Evolutionary conservation across 2,888 invertebrate genomes (phyloP).

Genomic region (Bruchidius siliquastri): DNA sequence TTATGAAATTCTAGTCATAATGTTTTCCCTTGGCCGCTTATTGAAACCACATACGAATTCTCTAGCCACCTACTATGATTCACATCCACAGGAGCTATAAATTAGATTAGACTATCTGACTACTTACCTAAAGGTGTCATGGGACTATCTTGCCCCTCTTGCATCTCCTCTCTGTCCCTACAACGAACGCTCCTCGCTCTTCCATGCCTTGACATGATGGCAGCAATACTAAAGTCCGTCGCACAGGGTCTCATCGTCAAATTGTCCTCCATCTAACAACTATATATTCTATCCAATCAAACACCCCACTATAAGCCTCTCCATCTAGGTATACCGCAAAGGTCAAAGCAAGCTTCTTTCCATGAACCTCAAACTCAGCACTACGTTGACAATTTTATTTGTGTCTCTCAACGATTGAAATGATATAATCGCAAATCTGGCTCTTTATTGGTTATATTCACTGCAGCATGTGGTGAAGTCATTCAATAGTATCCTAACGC

Average conservation of each 20-base stretch:
- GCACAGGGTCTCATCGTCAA: constrained; percentile 74
- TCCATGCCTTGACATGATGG: constrained; percentile 82
- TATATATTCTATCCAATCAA: constrained; percentile 18
- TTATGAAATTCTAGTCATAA: too few relatives aligned
- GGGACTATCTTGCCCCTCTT: constrained; percentile 13
- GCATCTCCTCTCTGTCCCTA: constrained; percentile 39
- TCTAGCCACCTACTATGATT: too few relatives aligned
- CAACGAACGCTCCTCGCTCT: constrained; percentile 58
- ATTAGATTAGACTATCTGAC: neutral
- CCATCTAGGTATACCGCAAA: neutral
- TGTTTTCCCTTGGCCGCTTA: too few relatives aligned
- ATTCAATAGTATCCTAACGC: too few relatives aligned
- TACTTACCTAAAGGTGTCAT: constrained; percentile 45
- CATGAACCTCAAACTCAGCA: neutral
- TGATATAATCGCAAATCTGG: too few relatives aligned
- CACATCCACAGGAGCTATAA: too few relatives aligned
- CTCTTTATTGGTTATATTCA: too few relatives aligned
- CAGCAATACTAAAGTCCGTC: constrained; percentile 94
- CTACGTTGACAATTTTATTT: neutral
- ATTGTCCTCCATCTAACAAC: constrained; percentile 55
- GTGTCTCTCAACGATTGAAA: too few relatives aligned
- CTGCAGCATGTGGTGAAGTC: too few relatives aligned
- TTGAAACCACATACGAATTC: too few relatives aligned
- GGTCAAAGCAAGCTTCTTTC: neutral
- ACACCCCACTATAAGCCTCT: constrained; percentile 5